Percentiles rank a stretch among this genome's conserved stretches.
Conservation (phyloP, 1,140 invertebrate species). For the Calephelis nemesis region DNA sequence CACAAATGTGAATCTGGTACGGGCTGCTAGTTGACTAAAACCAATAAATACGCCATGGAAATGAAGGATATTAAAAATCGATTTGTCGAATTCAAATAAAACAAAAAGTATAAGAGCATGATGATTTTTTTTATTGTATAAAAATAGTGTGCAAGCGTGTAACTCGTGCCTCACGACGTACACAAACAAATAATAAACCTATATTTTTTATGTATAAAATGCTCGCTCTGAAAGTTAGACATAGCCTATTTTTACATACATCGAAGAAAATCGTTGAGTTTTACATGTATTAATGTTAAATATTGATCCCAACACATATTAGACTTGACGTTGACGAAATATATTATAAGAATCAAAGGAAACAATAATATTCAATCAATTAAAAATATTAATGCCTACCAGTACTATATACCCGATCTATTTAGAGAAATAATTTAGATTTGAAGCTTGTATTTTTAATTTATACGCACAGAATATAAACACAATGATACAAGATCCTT, state of each 20-base stretch:
- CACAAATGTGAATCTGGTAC: not conserved
- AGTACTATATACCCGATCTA: no score
- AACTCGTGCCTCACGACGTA: conserved; percentile 71
- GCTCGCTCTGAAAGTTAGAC: conserved; percentile 74
- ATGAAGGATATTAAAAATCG: conserved; percentile 7
- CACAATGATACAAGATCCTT: no score
- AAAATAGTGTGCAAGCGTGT: conserved; percentile 78
- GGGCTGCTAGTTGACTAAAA: not conserved
- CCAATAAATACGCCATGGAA: not conserved
- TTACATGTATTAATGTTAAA: conserved; percentile 56
- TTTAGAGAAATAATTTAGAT: no score
- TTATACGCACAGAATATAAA: no score
- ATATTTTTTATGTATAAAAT: conserved; percentile 73
- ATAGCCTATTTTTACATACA: conserved; percentile 72
- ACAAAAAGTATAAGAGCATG: conserved; percentile 69
- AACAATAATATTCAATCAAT: not conserved
- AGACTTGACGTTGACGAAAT: conserved; percentile 40
- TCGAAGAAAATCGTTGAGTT: conserved; percentile 71
- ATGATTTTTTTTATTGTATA: conserved; percentile 78
- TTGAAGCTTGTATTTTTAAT: no score
- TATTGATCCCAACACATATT: conserved; percentile 44
- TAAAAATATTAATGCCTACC: no score
- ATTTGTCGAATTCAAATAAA: conserved; percentile 54
- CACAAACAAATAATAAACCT: conserved; percentile 73
- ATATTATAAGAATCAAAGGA: not conserved